A percentile compares a stretch with the other conserved stretches of the same genome.
These are phyloP conservation scores for Sylvietta virens DNA, from an alignment of 2,113 vertebrate species.

Conservation along the genomic window DNA sequence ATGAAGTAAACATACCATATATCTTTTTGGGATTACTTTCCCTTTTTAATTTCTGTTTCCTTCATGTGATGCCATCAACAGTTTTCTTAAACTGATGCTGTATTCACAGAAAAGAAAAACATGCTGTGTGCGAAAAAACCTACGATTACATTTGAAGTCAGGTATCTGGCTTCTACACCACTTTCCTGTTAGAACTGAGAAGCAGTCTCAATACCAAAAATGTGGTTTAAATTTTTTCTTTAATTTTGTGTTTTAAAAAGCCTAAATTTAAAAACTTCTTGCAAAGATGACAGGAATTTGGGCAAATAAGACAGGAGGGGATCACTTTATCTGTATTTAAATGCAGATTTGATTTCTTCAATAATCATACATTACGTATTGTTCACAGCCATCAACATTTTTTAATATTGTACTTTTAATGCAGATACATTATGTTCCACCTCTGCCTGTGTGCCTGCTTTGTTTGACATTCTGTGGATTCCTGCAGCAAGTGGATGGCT, in stretches of 20 bases:
- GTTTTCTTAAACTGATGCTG: background rate
- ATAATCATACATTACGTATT: background rate
- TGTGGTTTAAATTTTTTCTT: background rate
- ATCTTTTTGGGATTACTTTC: background rate
- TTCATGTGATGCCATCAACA: background rate
- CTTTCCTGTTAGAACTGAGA: background rate
- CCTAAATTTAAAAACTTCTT: background rate
- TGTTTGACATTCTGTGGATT: constrained; percentile 16
- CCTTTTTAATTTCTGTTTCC: background rate
- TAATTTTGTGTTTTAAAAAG: rapidly evolving
- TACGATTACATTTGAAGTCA: background rate
- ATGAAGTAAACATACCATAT: background rate
- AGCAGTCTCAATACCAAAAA: background rate
- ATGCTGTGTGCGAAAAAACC: background rate
- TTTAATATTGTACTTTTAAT: background rate
- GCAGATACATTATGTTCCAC: background rate
- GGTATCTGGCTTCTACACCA: background rate
- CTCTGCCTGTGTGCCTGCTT: background rate
- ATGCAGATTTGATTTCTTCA: background rate
- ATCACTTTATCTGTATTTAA: background rate
- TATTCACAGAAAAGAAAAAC: background rate
- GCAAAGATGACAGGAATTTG: background rate
- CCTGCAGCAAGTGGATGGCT: background rate
- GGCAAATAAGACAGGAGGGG: background rate
- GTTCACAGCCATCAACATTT: background rate